Evolutionary conservation across 2,797 vertebrate genomes (phyloP).

Genomic region (Huso huso): DNA sequence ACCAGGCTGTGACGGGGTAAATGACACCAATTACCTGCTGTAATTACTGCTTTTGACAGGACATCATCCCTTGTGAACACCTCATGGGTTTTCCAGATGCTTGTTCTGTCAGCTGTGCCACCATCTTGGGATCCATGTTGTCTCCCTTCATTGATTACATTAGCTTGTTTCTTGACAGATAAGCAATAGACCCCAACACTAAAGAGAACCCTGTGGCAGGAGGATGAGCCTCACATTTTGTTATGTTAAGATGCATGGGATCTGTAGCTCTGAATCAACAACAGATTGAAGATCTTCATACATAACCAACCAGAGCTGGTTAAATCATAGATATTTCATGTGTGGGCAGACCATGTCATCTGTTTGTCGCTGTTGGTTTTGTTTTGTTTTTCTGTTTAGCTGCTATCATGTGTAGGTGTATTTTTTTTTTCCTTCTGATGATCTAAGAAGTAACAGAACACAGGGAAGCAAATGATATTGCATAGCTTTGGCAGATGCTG

Average conservation of each 20-base stretch:
- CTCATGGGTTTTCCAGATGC: conserved; percentile 45
- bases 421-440: background rate
- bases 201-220: no score
- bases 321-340: background rate
- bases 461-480: no score
- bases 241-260: no score
- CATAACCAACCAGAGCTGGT: background rate
- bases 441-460: background rate
- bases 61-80: conserved; percentile 43
- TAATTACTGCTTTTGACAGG: conserved; percentile 62
- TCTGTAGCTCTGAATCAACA: background rate
- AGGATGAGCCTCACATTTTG: no score
- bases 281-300: background rate
- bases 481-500: no score
- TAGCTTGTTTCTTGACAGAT: no score
- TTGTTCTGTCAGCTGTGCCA: conserved; percentile 42
- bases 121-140: conserved; percentile 17
- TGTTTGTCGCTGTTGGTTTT: background rate
- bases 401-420: background rate
- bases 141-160: no score
- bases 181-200: no score
- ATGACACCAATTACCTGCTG: conserved; percentile 61
- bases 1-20: conserved; percentile 56
- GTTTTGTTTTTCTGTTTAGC: background rate
- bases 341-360: background rate